Percentiles rank a stretch among this genome's conserved stretches.
Conservation (phyloP, 1,140 invertebrate genomes). For the Orius insidiosus region DNA sequence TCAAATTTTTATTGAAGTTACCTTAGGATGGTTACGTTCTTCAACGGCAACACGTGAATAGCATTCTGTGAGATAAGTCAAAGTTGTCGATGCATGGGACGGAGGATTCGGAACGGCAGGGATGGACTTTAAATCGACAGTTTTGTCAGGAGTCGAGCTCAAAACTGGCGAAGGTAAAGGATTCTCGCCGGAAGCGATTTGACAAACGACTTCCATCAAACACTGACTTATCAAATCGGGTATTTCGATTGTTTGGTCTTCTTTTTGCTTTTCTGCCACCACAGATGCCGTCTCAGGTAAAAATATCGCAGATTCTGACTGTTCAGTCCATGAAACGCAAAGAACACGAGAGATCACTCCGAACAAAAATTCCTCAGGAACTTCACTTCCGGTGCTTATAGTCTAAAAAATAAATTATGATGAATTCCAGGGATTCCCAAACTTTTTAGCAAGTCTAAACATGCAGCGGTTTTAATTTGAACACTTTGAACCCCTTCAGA, state of each 20-base stretch:
- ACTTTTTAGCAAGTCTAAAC: background rate
- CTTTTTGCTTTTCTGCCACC: constrained; percentile 21
- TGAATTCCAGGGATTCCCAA: constrained; percentile 7
- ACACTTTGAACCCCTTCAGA: too few species aligned
- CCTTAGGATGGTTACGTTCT: constrained; percentile 56
- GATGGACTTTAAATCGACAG: constrained; percentile 20
- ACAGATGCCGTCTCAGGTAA: constrained; percentile 40
- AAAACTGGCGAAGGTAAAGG: constrained; percentile 30
- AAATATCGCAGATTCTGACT: constrained; percentile 37
- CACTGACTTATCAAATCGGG: constrained; percentile 39
- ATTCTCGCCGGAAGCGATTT: constrained; percentile 40
- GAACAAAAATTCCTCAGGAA: constrained; percentile 42
- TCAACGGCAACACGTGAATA: constrained; percentile 48
- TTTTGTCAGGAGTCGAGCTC: constrained; percentile 16
- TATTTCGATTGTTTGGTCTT: constrained; percentile 26
- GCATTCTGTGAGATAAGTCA: constrained; percentile 44
- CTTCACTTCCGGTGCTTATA: constrained; percentile 34
- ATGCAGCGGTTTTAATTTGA: too few species aligned
- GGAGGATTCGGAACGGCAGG: constrained; percentile 19
- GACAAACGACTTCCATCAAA: constrained; percentile 46
- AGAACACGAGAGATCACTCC: constrained; percentile 40
- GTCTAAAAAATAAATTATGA: constrained; percentile 24
- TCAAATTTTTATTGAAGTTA: constrained; percentile 19
- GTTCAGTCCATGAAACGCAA: constrained; percentile 43
- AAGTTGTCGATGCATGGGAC: constrained; percentile 23